phyloP scores from a whole-genome alignment of 2,113 vertebrate species.

The Thalassoma bifasciatum region DNA sequence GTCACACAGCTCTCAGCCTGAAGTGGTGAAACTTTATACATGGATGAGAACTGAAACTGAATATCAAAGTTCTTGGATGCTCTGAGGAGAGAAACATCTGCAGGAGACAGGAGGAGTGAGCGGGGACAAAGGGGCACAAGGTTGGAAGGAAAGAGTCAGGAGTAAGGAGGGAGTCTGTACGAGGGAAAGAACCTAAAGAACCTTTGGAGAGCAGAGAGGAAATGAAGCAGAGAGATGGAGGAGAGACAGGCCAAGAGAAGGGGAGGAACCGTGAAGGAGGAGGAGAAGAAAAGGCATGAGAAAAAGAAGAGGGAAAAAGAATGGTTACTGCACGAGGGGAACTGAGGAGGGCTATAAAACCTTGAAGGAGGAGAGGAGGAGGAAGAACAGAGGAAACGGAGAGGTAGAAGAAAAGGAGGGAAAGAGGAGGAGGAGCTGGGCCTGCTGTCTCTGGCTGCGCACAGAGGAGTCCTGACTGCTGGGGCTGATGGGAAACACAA shows the following conservation, averaged over 20 bases:
- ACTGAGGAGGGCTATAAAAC: slow-evolving; percentile 72
- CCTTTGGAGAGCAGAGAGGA: slow-evolving; percentile 78
- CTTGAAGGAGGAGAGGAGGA: slow-evolving; percentile 46
- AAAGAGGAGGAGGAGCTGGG: slow-evolving; percentile 45
- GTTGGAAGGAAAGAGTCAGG: slow-evolving; percentile 47
- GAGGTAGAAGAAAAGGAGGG: slow-evolving; percentile 54
- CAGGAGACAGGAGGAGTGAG: slow-evolving; percentile 21
- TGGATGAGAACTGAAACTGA: no score
- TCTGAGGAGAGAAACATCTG: slow-evolving; percentile 7
- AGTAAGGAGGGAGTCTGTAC: slow-evolving; percentile 60
- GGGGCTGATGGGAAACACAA: slow-evolving; percentile 77
- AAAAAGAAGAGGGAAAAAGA: slow-evolving; percentile 63
- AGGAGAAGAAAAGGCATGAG: slow-evolving; percentile 65
- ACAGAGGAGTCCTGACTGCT: slow-evolving; percentile 63
- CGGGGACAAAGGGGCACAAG: slow-evolving; percentile 21
- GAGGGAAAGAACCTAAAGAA: slow-evolving; percentile 81
- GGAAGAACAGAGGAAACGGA: slow-evolving; percentile 15
- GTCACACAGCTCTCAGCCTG: background rate
- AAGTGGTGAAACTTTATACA: background rate
- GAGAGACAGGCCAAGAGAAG: slow-evolving; percentile 73
- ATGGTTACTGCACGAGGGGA: slow-evolving; percentile 68
- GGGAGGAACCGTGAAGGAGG: slow-evolving; percentile 68
- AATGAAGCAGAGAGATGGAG: slow-evolving; percentile 80
- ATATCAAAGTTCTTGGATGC: background rate
- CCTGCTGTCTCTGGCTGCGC: slow-evolving; percentile 77